Conservation (phyloP, 2,113 vertebrate genomes). For the Okapia johnstoni region DNA sequence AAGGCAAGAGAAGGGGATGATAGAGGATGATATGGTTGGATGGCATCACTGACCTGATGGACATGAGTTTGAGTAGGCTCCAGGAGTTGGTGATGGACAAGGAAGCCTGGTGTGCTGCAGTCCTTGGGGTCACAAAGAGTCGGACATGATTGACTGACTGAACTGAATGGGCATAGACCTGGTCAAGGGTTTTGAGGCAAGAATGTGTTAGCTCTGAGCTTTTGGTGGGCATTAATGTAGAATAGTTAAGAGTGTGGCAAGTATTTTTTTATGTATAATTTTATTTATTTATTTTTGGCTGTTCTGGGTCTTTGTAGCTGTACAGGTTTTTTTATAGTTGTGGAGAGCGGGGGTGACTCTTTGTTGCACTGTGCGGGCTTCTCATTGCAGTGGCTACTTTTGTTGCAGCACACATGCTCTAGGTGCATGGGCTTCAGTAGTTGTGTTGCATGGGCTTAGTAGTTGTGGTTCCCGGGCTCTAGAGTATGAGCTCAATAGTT, state of each 20-base stretch:
- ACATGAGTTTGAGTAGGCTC: background rate
- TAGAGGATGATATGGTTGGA: background rate
- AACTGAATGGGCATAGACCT: background rate
- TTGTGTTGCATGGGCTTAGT: no score
- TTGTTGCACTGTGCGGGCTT: background rate
- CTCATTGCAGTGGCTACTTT: background rate
- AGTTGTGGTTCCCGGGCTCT: background rate
- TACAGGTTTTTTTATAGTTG: background rate
- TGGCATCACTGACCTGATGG: background rate
- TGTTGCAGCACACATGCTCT: background rate
- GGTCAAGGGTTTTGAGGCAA: background rate
- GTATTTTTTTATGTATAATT: background rate
- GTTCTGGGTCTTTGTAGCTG: background rate
- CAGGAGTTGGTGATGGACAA: background rate
- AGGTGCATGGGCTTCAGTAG: background rate
- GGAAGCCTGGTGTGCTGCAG: background rate
- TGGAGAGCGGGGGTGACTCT: background rate
- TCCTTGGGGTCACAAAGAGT: background rate
- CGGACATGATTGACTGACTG: accelerated
- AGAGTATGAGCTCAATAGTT: background rate
- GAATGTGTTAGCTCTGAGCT: background rate
- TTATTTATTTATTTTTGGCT: background rate
- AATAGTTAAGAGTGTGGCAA: background rate
- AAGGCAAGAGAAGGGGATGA: background rate
- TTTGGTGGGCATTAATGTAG: background rate